A percentile compares a stretch with the other conserved stretches of the same genome.
phyloP scores from a whole-genome alignment of 2,113 vertebrate genomes.

The Xenotilapia leptura region DNA sequence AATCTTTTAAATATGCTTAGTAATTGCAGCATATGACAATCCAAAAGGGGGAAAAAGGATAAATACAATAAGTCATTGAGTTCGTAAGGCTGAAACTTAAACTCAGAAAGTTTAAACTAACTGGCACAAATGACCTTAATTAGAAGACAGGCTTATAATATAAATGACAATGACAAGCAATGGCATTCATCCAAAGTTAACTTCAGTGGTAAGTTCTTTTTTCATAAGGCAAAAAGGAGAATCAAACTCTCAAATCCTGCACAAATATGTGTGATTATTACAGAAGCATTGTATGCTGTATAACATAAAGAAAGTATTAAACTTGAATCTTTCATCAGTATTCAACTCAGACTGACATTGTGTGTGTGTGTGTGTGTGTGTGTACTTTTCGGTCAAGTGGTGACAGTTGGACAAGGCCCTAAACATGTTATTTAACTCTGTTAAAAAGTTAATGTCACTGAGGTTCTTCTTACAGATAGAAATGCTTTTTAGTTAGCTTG shows the following conservation, averaged over 20 bases:
- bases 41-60: background rate
- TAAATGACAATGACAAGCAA: background rate
- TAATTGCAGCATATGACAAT: background rate
- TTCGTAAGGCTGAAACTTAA: background rate
- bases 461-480: background rate
- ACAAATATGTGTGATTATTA: background rate
- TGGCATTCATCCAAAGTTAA: background rate
- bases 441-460: background rate
- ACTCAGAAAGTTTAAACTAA: background rate
- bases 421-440: background rate
- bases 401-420: background rate
- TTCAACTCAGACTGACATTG: background rate
- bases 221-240: background rate
- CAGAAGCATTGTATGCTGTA: background rate
- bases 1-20: background rate
- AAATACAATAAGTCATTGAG: background rate
- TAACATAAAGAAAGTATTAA: background rate
- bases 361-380: background rate
- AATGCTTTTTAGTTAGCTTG: background rate
- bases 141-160: background rate
- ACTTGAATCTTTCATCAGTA: background rate
- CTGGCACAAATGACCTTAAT: background rate
- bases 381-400: background rate
- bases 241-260: background rate
- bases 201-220: background rate